Percentiles rank a stretch among this genome's conserved stretches.
Evolutionary conservation across 2,888 invertebrate genomes (phyloP).

Genomic region (Scelioninae gen. 1): DNA sequence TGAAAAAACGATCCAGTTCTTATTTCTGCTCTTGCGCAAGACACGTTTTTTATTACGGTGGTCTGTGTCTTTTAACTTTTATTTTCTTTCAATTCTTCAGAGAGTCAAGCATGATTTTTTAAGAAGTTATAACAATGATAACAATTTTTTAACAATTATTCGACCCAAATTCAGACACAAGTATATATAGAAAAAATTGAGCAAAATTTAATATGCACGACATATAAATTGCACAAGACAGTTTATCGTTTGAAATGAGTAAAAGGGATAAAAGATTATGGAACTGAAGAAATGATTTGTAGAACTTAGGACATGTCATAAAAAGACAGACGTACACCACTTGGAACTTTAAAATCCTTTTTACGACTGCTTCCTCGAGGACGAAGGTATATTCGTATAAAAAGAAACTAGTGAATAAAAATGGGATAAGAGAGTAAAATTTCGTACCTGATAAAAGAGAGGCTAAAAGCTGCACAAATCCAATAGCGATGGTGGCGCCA

Average conservation of each 20-base stretch:
- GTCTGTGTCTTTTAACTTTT: constrained; percentile 45
- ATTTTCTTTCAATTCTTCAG: constrained; percentile 43
- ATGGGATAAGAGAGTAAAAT: constrained; percentile 37
- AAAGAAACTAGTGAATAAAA: constrained; percentile 28
- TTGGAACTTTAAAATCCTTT: constrained; percentile 31
- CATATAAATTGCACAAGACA: constrained; percentile 12
- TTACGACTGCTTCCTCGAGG: constrained; percentile 34
- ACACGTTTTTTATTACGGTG: constrained; percentile 19
- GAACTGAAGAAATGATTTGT: constrained; percentile 46
- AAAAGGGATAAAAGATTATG: constrained; percentile 27
- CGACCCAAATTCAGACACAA: too few relatives aligned
- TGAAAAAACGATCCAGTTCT: constrained; percentile 45
- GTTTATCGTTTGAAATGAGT: not conserved
- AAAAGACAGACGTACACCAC: constrained; percentile 31
- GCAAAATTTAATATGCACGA: constrained; percentile 6
- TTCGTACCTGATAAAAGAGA: constrained; percentile 89
- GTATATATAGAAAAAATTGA: too few relatives aligned
- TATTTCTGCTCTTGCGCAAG: constrained; percentile 38
- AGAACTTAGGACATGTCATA: constrained; percentile 38
- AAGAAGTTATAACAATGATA: too few relatives aligned
- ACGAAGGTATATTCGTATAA: constrained; percentile 9
- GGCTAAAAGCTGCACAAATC: constrained; percentile 93
- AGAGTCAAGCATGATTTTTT: constrained; percentile 26
- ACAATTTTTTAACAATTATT: too few relatives aligned
- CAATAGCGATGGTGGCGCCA: constrained; percentile 93